Conservation (phyloP, 2,113 vertebrate genomes). For the Acanthochromis polyacanthus region DNA sequence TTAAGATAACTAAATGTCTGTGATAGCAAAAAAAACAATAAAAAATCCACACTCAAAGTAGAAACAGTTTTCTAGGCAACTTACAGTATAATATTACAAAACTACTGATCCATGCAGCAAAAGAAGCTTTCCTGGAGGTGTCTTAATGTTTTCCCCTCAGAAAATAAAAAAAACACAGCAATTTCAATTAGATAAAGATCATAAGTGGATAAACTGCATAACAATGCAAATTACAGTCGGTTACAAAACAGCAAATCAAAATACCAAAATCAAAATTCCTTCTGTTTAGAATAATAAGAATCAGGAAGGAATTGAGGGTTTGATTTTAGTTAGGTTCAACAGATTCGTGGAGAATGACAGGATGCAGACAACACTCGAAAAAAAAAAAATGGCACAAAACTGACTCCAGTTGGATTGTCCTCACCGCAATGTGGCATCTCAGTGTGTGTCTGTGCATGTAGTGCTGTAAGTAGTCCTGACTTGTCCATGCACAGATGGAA, state of each 20-base stretch:
- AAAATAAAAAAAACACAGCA: neutral
- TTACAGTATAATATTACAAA: neutral
- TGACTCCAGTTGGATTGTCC: slow-evolving; percentile 54
- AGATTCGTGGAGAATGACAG: slow-evolving; percentile 5
- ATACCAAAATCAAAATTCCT: neutral
- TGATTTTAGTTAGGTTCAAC: neutral
- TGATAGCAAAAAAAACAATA: too few species aligned
- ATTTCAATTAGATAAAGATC: neutral
- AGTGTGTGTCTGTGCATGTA: slow-evolving; percentile 7
- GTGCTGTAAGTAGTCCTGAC: slow-evolving; percentile 29
- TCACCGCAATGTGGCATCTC: slow-evolving; percentile 40
- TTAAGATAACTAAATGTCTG: neutral
- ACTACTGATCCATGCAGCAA: too few species aligned
- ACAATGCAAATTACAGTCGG: slow-evolving; percentile 18
- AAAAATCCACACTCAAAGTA: too few species aligned
- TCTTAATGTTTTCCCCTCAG: neutral
- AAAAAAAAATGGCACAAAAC: slow-evolving; percentile 37
- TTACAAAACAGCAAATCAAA: slow-evolving; percentile 20
- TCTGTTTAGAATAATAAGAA: slow-evolving; percentile 6
- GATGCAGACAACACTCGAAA: neutral
- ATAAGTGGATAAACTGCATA: slow-evolving; percentile 5
- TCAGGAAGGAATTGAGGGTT: neutral
- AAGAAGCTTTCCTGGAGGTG: too few species aligned
- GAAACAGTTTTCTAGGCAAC: neutral
- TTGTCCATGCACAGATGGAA: slow-evolving; percentile 9